Evolutionary conservation across 2,888 invertebrate species (phyloP), one percentile per base, ranked within the genome.

Genomic region (Agrotis puta): DNA sequence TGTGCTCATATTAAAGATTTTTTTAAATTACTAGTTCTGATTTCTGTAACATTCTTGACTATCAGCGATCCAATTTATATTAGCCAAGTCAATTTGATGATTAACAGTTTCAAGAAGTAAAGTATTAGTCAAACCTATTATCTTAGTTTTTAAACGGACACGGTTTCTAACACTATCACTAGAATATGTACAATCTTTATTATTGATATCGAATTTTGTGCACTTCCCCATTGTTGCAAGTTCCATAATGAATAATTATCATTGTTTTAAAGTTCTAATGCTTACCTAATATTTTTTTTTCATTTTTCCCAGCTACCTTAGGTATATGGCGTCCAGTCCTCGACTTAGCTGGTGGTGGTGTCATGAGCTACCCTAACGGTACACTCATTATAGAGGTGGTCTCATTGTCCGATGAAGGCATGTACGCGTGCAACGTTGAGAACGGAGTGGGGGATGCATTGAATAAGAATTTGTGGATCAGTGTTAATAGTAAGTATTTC

Each of bases 261-360:
- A 11, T 11, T 11, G 11, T 39, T 39, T 39, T 39, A 9, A 39
- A 39, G 39, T 39, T 39, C 9, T 2, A 39, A 39, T 6, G 20
- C 54, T 1, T 18, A 13, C 18, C 13, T 3, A 0, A 22, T 4
- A 18, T 7, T 2, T 50, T 11, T 3, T 13, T 1, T 51, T 27
- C 1, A n/a, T 45, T 56, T 86, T 91, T 2, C 87, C 2, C 87
- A 96, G 96, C 95, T n/a, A 90, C 92, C 2, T 82, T 95, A n/a
- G 96, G 96, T 1, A 95, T 95, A 18, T 96, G 96, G 96, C 87
- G 95, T 43, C 96, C 96, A 64, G 95, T 96, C 0, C 85, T 96
- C 0, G 96, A 96, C 75, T 73, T 96, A 9, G 95, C 95, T 0
- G 96, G 96, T 5, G 96, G 96, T 22, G 96, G 96, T 2, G 91